These are phyloP conservation scores for Drosophila atripex DNA, from an alignment of 2,888 invertebrate species.

Conservation along the genomic window DNA sequence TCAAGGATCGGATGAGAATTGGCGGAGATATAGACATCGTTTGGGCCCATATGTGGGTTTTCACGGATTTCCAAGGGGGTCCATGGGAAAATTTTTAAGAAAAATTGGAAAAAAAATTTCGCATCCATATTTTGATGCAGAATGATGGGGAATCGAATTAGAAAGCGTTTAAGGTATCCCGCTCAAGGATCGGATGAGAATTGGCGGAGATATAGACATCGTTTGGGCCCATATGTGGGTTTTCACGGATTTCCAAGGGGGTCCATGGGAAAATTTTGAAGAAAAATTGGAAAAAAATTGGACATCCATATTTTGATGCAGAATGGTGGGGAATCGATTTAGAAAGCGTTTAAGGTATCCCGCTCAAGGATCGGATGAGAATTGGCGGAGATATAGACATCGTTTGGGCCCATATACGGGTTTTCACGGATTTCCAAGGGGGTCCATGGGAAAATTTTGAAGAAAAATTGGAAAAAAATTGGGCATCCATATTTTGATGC, in stretches of 20 bases:
- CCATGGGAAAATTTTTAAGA: too few relatives aligned
- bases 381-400: not conserved
- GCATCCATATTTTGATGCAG: too few relatives aligned
- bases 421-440: not conserved
- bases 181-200: too few relatives aligned
- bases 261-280: not conserved
- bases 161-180: too few relatives aligned
- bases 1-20: too few relatives aligned
- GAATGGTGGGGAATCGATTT: not conserved
- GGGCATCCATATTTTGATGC: not conserved
- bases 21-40: too few relatives aligned
- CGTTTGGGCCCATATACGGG: too few relatives aligned
- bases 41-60: not conserved
- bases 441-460: not conserved
- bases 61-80: not conserved
- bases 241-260: not conserved
- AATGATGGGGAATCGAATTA: too few relatives aligned
- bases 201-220: too few relatives aligned
- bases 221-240: too few relatives aligned
- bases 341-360: not conserved
- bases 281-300: not conserved
- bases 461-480: not conserved
- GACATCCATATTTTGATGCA: not conserved
- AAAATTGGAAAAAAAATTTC: too few relatives aligned
- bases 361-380: not conserved